phyloP scores from a whole-genome alignment of 2,797 vertebrate species.

The Champsocephalus gunnari region DNA sequence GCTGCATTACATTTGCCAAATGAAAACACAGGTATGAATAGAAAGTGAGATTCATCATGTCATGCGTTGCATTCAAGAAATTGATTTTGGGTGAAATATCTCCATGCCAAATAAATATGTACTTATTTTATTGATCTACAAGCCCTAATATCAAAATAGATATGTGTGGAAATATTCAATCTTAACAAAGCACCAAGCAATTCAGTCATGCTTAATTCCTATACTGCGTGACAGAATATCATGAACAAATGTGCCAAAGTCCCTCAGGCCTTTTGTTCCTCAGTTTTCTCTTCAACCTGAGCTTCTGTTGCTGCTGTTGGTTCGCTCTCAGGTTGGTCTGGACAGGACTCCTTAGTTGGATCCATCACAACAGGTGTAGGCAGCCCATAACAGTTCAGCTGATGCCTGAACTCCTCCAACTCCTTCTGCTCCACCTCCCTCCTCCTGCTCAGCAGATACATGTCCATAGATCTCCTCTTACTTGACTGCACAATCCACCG shows the following conservation, averaged over 20 bases:
- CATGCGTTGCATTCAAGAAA: not conserved
- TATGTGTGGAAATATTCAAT: not conserved
- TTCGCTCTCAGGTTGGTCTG: conserved; percentile 30
- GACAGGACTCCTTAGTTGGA: conserved; percentile 59
- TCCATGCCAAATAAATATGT: not conserved
- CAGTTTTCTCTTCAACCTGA: conserved; percentile 13
- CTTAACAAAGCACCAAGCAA: not conserved
- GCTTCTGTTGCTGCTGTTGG: conserved; percentile 12
- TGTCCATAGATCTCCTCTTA: conserved; percentile 41
- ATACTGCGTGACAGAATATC: not conserved
- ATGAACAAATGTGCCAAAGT: not conserved
- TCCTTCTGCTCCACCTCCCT: conserved; percentile 51
- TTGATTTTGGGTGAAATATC: not conserved
- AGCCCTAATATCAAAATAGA: not conserved
- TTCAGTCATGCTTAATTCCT: not conserved
- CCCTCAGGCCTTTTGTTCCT: conserved; percentile 1
- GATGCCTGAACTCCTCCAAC: conserved; percentile 67
- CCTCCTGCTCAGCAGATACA: conserved; percentile 71
- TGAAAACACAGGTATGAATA: not conserved
- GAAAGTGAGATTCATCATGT: not conserved
- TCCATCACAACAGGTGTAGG: conserved; percentile 62
- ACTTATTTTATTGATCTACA: not conserved
- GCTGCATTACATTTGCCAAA: not conserved
- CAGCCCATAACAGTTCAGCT: conserved; percentile 61
- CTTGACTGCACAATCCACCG: conserved; percentile 42